A percentile compares a stretch with the other conserved stretches of the same genome.
phyloP scores from a whole-genome alignment of 2,113 vertebrate species.

The Rhinolophus ferrumequinum region DNA sequence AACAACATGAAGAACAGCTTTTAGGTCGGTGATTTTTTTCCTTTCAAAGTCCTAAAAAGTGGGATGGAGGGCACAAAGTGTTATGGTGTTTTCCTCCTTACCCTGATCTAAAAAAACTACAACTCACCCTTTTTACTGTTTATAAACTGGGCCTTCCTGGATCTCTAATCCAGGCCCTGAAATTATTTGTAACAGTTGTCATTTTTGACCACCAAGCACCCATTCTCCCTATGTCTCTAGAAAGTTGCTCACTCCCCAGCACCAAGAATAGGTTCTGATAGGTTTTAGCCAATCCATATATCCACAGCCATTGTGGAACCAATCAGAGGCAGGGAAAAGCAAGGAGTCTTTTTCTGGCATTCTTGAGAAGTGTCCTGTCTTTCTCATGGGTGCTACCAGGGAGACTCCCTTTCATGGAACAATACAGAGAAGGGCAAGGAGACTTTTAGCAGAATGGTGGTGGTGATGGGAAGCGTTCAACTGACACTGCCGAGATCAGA shows the following conservation, averaged over 20 bases:
- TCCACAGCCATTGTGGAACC: neutral
- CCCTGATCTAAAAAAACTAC: neutral
- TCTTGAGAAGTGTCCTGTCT: neutral
- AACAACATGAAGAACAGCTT: neutral
- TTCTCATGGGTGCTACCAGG: neutral
- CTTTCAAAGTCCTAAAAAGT: neutral
- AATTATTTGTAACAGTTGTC: neutral
- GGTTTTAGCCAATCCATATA: neutral
- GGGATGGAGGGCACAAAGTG: neutral
- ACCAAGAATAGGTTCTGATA: neutral
- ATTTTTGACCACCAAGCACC: neutral
- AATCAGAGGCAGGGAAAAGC: conserved; percentile 2
- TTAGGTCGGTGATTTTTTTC: neutral
- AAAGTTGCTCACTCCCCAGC: neutral
- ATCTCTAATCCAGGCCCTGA: neutral
- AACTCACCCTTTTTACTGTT: neutral
- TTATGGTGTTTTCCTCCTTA: neutral
- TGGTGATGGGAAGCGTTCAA: neutral
- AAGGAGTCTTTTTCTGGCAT: neutral
- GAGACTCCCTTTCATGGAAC: neutral
- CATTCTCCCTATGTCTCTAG: neutral
- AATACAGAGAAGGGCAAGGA: neutral
- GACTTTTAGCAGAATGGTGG: neutral
- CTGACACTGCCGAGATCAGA: neutral
- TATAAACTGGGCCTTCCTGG: neutral